Evolutionary conservation across 2,888 invertebrate species (phyloP), one percentile per base, ranked within the genome.

Genomic region (Scaptomyza parva): DNA sequence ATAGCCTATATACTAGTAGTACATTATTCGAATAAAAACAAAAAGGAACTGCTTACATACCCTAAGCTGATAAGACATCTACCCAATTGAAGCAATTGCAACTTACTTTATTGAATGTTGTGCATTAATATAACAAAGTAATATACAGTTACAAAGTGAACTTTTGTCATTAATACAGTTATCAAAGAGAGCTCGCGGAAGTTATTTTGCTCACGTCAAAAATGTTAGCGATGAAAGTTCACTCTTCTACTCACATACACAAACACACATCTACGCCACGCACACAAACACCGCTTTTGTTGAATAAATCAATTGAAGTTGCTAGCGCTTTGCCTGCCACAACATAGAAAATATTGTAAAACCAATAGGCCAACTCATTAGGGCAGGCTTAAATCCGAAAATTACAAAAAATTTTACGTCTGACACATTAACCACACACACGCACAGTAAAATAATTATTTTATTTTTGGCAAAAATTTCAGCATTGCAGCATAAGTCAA

Each of bases 251-350:
- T 28, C 24, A 24, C 5, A 24, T 4, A 24, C 12, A 47, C 24
- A 41, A 7, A 58, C 8, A 26, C 20, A 43, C 44, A 59, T n/a
- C n/a, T 17, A 28, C 17, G 8, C 48, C 48, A 40, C 24, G 14
- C 47, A 20, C 41, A 37, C 28, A 12, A 20, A 17, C 14, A 24
- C 17, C 35, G 47, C 43, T 53, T 50, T 70, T 45, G 17, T 52
- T 68, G 81, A 70, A 84, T 44, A 82, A 86, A 82, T 82, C 82
- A 86, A 82, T 82, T 68, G 54, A 55, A 61, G 50, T 53, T 47
- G 37, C 30, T 53, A 26, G 18, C 20, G n/a, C 22, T 18, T 55
- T 65, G 62, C 59, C 78, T 75, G 68, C 60, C 69, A 48, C 78
- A 80, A 85, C 45, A 64, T 41, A 2, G 17, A 58, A 66, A 17